Percentiles rank a stretch among this genome's conserved stretches.
These are phyloP conservation scores for Argya squamiceps DNA, from an alignment of 2,797 vertebrate genomes.

Conservation along the genomic window DNA sequence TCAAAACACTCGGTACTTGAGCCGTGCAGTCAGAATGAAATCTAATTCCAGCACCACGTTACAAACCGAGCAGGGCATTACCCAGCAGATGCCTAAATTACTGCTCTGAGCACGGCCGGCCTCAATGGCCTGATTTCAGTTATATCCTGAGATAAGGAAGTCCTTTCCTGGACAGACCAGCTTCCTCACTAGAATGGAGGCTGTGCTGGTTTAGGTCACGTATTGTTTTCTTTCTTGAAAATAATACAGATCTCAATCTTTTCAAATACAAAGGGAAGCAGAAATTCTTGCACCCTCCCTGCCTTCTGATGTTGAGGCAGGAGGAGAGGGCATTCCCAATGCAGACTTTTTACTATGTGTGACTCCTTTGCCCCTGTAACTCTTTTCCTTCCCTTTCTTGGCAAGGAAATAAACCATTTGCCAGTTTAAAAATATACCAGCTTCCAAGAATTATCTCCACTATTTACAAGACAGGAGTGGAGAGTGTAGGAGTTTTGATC, in stretches of 20 bases:
- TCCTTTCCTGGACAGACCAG: constrained; percentile 20
- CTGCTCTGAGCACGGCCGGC: not conserved
- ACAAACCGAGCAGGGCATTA: not conserved
- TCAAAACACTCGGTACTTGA: constrained; percentile 24
- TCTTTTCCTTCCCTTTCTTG: not conserved
- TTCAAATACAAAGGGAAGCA: constrained; percentile 19
- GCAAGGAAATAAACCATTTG: not conserved
- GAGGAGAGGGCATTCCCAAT: not conserved
- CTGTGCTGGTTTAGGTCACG: constrained; percentile 42
- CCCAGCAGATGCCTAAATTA: not conserved
- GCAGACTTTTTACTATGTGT: not conserved
- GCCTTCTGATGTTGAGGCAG: not conserved
- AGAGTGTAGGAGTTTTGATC: not conserved
- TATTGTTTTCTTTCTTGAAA: constrained; percentile 63
- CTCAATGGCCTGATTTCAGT: not conserved
- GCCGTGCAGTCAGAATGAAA: constrained; percentile 9
- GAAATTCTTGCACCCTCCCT: not conserved
- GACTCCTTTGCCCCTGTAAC: not conserved
- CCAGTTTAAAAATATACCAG: not conserved
- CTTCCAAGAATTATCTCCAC: not conserved
- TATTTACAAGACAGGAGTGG: not conserved
- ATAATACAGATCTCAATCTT: constrained; percentile 42
- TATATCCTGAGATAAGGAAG: constrained; percentile 63
- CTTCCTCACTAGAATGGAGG: constrained; percentile 17
- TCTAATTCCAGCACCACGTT: not conserved